Conservation (phyloP, 2,888 invertebrate genomes). For the Atethmia centrago region DNA sequence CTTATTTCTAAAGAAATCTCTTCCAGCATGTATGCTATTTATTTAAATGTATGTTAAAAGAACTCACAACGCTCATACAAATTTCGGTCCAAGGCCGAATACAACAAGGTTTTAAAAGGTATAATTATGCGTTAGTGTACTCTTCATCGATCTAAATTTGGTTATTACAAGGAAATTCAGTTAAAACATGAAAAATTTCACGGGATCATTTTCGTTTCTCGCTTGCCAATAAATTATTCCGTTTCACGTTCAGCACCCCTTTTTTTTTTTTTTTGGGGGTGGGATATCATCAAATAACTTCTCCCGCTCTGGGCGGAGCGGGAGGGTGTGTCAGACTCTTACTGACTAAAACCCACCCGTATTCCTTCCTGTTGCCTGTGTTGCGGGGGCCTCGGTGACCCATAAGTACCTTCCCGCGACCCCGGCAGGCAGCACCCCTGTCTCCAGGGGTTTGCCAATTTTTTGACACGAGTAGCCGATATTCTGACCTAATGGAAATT, state of each 20-base stretch:
- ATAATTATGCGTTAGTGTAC: background rate
- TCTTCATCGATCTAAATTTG: background rate
- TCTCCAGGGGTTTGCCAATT: slow-evolving; percentile 26
- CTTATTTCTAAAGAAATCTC: too few relatives aligned
- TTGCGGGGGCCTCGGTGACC: too few relatives aligned
- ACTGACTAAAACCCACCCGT: too few relatives aligned
- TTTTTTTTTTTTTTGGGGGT: too few relatives aligned
- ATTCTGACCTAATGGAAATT: slow-evolving; percentile 29
- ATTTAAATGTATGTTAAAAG: background rate
- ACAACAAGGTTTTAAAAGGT: background rate
- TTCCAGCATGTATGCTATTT: too few relatives aligned
- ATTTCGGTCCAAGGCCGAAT: background rate
- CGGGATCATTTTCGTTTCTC: slow-evolving; percentile 22
- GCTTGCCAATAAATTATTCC: slow-evolving; percentile 38
- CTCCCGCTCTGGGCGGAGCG: too few relatives aligned
- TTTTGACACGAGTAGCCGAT: slow-evolving; percentile 53
- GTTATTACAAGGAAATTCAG: background rate
- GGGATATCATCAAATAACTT: too few relatives aligned
- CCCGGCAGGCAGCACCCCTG: too few relatives aligned
- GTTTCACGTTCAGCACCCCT: slow-evolving; percentile 21
- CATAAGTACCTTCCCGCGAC: too few relatives aligned
- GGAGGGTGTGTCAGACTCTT: too few relatives aligned
- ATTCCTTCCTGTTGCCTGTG: too few relatives aligned
- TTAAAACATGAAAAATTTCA: background rate
- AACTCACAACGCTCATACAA: background rate